Percentiles rank a stretch among this genome's conserved stretches.
These are phyloP conservation scores for Varanus salvator DNA, from an alignment of 2,113 vertebrate species.

Conservation along the genomic window DNA sequence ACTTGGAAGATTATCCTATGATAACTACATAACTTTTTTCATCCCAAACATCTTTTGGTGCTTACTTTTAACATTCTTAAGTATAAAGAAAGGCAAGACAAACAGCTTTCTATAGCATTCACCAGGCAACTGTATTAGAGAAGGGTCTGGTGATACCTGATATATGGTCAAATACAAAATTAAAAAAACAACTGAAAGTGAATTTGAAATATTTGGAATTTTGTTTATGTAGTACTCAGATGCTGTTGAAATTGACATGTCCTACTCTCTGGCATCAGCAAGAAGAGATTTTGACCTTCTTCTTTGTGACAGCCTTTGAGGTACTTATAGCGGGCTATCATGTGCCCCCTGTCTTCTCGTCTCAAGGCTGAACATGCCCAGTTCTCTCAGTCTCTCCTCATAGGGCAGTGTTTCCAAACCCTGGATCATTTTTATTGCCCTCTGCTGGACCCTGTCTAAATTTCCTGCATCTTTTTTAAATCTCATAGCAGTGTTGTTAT, in stretches of 20 bases:
- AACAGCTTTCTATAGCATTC: neutral
- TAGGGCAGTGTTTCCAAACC: too few species aligned
- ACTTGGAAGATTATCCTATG: neutral
- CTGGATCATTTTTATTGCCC: too few species aligned
- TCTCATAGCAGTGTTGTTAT: too few species aligned
- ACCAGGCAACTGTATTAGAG: neutral
- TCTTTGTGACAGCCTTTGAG: too few species aligned
- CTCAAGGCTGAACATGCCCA: too few species aligned
- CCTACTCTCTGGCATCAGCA: neutral
- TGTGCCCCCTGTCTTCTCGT: too few species aligned
- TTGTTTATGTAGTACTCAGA: neutral
- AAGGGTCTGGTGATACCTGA: too few species aligned
- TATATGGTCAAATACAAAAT: neutral
- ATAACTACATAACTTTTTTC: neutral
- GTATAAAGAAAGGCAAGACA: neutral
- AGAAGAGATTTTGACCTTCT: too few species aligned
- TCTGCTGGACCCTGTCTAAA: too few species aligned
- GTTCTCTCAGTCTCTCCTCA: too few species aligned
- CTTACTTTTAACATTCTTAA: conserved; percentile 4
- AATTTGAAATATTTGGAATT: neutral
- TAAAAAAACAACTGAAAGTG: neutral
- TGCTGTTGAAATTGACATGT: neutral
- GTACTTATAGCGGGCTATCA: too few species aligned
- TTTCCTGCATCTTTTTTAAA: too few species aligned
- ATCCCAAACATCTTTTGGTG: neutral